These are phyloP conservation scores for Coleophora flavipennella DNA, from an alignment of 2,888 invertebrate species.

Conservation along the genomic window DNA sequence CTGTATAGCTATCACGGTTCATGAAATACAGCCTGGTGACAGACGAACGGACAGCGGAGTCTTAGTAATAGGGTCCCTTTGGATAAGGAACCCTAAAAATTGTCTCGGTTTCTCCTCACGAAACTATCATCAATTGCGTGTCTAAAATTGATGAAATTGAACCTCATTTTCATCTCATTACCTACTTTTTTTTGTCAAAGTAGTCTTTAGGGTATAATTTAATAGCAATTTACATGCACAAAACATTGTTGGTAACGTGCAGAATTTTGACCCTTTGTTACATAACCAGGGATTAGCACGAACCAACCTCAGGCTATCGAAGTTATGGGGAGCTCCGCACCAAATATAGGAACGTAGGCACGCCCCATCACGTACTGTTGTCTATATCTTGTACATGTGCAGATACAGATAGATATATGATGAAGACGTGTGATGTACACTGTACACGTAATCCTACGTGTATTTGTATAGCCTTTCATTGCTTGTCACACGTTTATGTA, in stretches of 20 bases:
- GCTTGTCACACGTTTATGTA: no score
- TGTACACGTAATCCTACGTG: no score
- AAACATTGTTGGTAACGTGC: slow-evolving; percentile 6
- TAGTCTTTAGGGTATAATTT: slow-evolving; percentile 5
- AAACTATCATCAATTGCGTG: slow-evolving; percentile 8
- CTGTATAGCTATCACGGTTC: no score
- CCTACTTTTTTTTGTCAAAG: slow-evolving; percentile 10
- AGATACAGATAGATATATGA: background rate
- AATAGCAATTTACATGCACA: slow-evolving; percentile 5
- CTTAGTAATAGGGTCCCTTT: no score
- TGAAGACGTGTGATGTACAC: background rate
- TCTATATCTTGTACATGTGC: background rate
- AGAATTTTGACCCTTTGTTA: slow-evolving; percentile 16
- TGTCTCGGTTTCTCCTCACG: no score
- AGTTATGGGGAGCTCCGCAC: slow-evolving; percentile 19
- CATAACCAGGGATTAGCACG: slow-evolving; percentile 29
- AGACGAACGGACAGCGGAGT: no score
- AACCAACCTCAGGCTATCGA: slow-evolving; percentile 26
- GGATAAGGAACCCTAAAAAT: no score
- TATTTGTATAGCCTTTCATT: no score
- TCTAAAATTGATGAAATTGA: slow-evolving; percentile 14
- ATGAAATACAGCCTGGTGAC: no score
- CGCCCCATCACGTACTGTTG: slow-evolving; percentile 32
- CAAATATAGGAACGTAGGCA: slow-evolving; percentile 28
- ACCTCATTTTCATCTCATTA: slow-evolving; percentile 13